Evolutionary conservation across 2,797 vertebrate genomes (phyloP), one percentile per base, ranked within the genome.

Genomic region (Dromococcyx pavoninus): DNA sequence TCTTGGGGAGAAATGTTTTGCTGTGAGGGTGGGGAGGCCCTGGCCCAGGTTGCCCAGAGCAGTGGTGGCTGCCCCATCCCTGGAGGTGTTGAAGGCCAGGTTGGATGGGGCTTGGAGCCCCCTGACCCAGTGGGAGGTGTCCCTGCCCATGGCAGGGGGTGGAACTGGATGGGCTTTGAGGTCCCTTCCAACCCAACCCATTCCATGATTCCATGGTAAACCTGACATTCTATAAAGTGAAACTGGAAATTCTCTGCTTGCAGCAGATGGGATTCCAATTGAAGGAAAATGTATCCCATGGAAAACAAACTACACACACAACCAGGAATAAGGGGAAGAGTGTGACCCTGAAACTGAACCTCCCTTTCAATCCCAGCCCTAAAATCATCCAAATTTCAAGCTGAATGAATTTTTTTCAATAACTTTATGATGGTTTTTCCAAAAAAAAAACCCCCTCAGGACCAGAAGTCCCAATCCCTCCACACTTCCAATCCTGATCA

Each of bases 401-500:
- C 0, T 4, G 28, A 44, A 64, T 66, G 54, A 33, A 39, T 71
- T 73, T 65, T 65, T 66, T 51, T 57, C 58, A 28, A 10, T 39
- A 44, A 37, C 13, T 13, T 35, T 4, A 30, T 30, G 28, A 32
- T 37, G 50, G 23, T 30, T 83, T 58, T 74, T 7, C 7, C 4
- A n/a, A 41, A 44, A 43, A 13, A 43, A 43, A 14, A 43, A n/a
- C 23, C 5, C 24, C 19, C 39, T 69, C 5, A 0, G 1, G n/a
- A 27, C 14, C 10, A 27, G 17, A 54, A 67, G 22, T 32, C 78
- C 61, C 61, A 21, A 39, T 60, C 19, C 27, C 53, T 79, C 50
- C 43, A 5, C 2, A 0, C 0, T 54, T 21, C 4, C 1, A 12
- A 32, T 11, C 6, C 0, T 7, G 6, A 37, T 10, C 21, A 8